Percentiles rank a stretch among this genome's conserved stretches.
Evolutionary conservation across 2,797 vertebrate genomes (phyloP).

Genomic region (Thunnus albacares): DNA sequence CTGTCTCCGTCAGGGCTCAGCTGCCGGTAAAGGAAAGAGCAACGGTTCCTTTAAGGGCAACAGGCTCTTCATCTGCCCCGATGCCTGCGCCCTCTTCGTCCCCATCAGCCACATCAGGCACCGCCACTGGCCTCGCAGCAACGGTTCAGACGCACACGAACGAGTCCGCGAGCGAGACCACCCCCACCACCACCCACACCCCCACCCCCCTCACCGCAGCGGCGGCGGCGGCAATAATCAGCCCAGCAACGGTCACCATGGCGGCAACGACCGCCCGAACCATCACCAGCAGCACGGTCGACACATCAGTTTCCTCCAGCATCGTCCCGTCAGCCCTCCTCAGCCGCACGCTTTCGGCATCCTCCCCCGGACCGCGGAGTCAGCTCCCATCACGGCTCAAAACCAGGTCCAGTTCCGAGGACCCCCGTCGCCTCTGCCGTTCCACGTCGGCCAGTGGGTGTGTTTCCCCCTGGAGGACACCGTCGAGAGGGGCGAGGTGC

Average conservation of each 20-base stretch:
- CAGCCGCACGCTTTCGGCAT: constrained; percentile 25
- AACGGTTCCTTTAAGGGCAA: constrained; percentile 86
- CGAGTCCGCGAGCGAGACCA: constrained; percentile 29
- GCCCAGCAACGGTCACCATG: constrained; percentile 35
- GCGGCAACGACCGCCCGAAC: constrained; percentile 8
- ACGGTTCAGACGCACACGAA: constrained; percentile 20
- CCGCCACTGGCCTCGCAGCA: constrained; percentile 58
- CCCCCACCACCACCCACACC: not conserved
- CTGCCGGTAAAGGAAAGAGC: constrained; percentile 78
- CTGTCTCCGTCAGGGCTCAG: constrained; percentile 79
- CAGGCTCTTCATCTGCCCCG: constrained; percentile 85
- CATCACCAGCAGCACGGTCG: constrained; percentile 27
- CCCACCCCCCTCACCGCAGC: not conserved
- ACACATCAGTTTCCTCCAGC: constrained; percentile 50
- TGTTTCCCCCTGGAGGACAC: constrained; percentile 66
- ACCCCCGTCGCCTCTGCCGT: constrained; percentile 18
- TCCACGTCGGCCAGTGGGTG: constrained; percentile 80
- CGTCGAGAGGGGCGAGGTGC: constrained; percentile 73
- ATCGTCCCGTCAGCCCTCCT: constrained; percentile 29
- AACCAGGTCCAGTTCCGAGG: constrained; percentile 32
- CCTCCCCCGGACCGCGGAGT: constrained; percentile 73
- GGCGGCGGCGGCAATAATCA: constrained; percentile 7
- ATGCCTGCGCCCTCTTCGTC: constrained; percentile 86
- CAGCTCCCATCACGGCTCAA: not conserved
- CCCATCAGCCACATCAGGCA: constrained; percentile 70